These are phyloP conservation scores for Hoplodrina ambigua DNA, from an alignment of 2,888 invertebrate species.

Conservation along the genomic window DNA sequence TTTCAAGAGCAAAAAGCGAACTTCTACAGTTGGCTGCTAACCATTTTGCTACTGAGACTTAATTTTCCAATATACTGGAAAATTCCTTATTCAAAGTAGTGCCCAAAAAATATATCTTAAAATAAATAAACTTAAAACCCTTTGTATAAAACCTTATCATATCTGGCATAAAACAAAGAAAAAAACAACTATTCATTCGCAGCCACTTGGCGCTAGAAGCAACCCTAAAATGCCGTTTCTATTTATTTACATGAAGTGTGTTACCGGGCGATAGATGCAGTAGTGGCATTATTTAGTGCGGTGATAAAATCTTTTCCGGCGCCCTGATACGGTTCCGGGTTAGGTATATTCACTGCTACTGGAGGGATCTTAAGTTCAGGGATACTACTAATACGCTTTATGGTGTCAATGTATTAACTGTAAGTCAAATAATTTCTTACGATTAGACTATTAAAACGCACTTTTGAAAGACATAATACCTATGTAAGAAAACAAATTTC, in stretches of 20 bases:
- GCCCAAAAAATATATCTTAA: too few relatives aligned
- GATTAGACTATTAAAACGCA: too few relatives aligned
- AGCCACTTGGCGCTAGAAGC: conserved; percentile 12
- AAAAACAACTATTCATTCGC: neutral
- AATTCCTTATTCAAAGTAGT: too few relatives aligned
- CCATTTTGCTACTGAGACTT: too few relatives aligned
- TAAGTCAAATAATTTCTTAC: too few relatives aligned
- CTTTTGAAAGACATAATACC: too few relatives aligned
- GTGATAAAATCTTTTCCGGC: conserved; percentile 64
- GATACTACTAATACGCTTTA: conserved; percentile 25
- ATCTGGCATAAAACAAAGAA: neutral
- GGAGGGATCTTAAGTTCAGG: conserved; percentile 21
- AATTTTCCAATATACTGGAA: too few relatives aligned
- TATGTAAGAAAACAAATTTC: too few relatives aligned
- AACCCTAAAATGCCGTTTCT: conserved; percentile 52
- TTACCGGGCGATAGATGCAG: conserved; percentile 54
- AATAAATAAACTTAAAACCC: neutral
- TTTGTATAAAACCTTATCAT: neutral
- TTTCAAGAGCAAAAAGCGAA: too few relatives aligned
- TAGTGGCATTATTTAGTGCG: conserved; percentile 61
- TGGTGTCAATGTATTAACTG: neutral
- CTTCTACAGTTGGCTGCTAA: too few relatives aligned
- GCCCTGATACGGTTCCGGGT: conserved; percentile 48
- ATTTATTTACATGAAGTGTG: conserved; percentile 63
- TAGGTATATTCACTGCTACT: conserved; percentile 30